Evolutionary conservation across 1,140 invertebrate species (phyloP).

Genomic region (Aphis craccivora): DNA sequence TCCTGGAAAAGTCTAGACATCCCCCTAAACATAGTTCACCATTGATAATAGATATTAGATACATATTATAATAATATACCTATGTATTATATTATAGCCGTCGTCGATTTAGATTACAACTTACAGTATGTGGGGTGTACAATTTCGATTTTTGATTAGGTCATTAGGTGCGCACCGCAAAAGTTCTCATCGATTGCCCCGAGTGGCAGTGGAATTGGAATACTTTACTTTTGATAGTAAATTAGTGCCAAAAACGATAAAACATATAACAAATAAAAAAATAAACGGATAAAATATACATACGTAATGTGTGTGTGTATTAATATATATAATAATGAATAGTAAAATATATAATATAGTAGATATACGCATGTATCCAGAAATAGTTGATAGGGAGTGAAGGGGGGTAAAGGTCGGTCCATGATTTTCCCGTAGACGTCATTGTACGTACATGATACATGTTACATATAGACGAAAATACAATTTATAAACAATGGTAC

Average conservation of each 20-base stretch:
- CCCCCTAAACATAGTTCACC: too few relatives aligned
- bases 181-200: neutral
- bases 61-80: too few relatives aligned
- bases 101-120: neutral
- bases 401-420: neutral
- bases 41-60: too few relatives aligned
- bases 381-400: neutral
- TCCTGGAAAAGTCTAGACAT: too few relatives aligned
- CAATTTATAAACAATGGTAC: neutral
- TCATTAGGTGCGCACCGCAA: neutral
- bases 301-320: too few relatives aligned
- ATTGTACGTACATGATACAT: neutral
- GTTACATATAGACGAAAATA: neutral
- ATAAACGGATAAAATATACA: too few relatives aligned
- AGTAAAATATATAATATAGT: neutral
- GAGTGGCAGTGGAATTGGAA: neutral
- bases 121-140: neutral
- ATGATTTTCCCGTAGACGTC: neutral
- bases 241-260: neutral
- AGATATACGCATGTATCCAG: neutral
- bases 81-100: too few relatives aligned
- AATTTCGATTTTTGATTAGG: neutral
- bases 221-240: neutral
- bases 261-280: too few relatives aligned
- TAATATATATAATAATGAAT: neutral